Percentiles rank a stretch among this genome's conserved stretches.
Evolutionary conservation across 2,797 vertebrate genomes (phyloP).

Genomic region (Sebastes matsubarae): DNA sequence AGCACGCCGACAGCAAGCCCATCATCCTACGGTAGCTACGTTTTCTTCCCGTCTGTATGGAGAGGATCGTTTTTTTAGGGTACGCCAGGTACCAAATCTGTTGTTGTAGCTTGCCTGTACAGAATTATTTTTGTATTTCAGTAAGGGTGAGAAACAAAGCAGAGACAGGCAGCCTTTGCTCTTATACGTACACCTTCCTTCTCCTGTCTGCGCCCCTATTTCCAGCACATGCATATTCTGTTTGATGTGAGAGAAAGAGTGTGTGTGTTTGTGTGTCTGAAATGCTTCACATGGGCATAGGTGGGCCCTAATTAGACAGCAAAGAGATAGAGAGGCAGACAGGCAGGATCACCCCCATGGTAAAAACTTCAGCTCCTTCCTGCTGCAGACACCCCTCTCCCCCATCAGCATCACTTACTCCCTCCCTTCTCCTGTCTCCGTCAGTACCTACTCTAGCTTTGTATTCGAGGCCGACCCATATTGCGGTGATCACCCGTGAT

Average conservation of each 20-base stretch:
- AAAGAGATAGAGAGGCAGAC: slow-evolving; percentile 46
- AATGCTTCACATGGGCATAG: slow-evolving; percentile 27
- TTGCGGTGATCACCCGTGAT: background rate
- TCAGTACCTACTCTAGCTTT: background rate
- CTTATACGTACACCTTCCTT: slow-evolving; percentile 19
- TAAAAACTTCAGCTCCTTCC: slow-evolving; percentile 14
- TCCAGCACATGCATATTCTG: slow-evolving; percentile 52
- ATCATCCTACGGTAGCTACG: slow-evolving; percentile 14
- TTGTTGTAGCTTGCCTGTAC: slow-evolving; percentile 32
- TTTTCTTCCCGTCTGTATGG: slow-evolving; percentile 9
- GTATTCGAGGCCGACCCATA: background rate
- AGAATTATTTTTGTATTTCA: slow-evolving; percentile 62
- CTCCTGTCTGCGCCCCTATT: slow-evolving; percentile 58
- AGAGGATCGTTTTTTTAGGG: slow-evolving; percentile 27
- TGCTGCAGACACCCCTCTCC: background rate
- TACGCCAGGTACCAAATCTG: slow-evolving; percentile 5
- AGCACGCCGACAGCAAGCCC: background rate
- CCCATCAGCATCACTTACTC: background rate
- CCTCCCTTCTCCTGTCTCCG: background rate
- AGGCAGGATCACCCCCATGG: slow-evolving; percentile 7
- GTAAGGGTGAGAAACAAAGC: slow-evolving; percentile 30
- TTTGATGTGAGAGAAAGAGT: slow-evolving; percentile 29
- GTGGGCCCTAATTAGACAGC: slow-evolving; percentile 31
- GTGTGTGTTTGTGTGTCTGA: slow-evolving; percentile 4
- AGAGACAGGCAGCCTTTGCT: slow-evolving; percentile 35